Conservation (phyloP, 2,888 invertebrate species). For the Noctua pronuba region DNA sequence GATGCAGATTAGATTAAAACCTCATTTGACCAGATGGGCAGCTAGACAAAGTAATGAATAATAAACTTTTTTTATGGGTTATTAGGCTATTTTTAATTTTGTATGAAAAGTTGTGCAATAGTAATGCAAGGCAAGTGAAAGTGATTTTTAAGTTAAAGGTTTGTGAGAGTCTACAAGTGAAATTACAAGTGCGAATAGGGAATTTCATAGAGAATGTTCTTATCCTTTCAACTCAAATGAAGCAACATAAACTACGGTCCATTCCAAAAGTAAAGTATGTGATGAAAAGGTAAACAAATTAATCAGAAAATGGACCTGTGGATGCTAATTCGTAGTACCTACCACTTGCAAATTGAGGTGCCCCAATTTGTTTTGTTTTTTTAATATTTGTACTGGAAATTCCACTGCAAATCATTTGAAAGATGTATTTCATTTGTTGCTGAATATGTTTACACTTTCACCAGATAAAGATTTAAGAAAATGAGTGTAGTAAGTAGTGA, state of each 20-base stretch:
- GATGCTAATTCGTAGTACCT: not conserved
- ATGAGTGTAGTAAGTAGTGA: too few relatives aligned
- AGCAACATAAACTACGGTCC: not conserved
- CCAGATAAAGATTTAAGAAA: too few relatives aligned
- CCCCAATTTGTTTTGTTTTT: not conserved
- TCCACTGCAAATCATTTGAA: too few relatives aligned
- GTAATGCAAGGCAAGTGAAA: not conserved
- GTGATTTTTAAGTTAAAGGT: not conserved
- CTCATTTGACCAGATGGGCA: slow-evolving; percentile 10
- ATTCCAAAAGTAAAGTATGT: not conserved
- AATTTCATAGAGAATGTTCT: not conserved
- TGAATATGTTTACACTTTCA: not conserved
- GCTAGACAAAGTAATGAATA: slow-evolving; percentile 47
- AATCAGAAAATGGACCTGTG: not conserved
- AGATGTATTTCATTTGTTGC: too few relatives aligned
- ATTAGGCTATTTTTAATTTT: not conserved
- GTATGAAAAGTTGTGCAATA: not conserved
- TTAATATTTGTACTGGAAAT: too few relatives aligned
- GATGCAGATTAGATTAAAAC: slow-evolving; percentile 39
- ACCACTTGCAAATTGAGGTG: not conserved
- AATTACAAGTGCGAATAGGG: not conserved
- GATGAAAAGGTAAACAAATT: not conserved
- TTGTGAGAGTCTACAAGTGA: not conserved
- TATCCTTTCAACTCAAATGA: not conserved
- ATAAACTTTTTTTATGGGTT: too few relatives aligned